Conservation (phyloP, 2,113 vertebrate genomes). For the Myotis yumanensis region DNA sequence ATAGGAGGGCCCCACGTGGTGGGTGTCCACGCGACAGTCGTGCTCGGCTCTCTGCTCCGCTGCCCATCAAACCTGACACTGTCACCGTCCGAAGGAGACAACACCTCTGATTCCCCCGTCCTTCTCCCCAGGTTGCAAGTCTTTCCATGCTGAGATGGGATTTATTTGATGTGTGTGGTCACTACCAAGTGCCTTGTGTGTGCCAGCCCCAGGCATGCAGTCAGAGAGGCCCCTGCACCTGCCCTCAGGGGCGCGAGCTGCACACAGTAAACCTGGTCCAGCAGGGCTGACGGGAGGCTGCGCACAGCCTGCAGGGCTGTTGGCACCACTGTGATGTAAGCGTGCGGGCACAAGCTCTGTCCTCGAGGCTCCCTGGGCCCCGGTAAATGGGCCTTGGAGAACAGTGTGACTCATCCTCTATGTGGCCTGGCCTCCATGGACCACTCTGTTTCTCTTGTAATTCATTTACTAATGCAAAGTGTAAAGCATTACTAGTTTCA, state of each 20-base stretch:
- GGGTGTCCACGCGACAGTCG: no score
- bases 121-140: not conserved
- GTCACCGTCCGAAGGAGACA: no score
- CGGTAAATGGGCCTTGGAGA: fast-evolving
- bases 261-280: not conserved
- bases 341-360: fast-evolving
- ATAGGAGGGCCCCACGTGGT: no score
- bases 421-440: fast-evolving
- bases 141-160: no score
- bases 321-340: not conserved
- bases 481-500: not conserved
- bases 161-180: not conserved
- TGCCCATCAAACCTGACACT: fast-evolving
- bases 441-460: not conserved
- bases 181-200: not conserved
- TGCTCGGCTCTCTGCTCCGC: not conserved
- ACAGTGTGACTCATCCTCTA: fast-evolving
- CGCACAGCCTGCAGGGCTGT: not conserved
- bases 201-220: fast-evolving
- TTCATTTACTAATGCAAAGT: not conserved
- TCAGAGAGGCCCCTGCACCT: not conserved
- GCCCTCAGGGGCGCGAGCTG: not conserved
- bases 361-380: not conserved
- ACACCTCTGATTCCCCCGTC: not conserved
- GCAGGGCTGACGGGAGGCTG: not conserved